Evolutionary conservation across 2,113 vertebrate species (phyloP).

Genomic region (Austrofundulus limnaeus): DNA sequence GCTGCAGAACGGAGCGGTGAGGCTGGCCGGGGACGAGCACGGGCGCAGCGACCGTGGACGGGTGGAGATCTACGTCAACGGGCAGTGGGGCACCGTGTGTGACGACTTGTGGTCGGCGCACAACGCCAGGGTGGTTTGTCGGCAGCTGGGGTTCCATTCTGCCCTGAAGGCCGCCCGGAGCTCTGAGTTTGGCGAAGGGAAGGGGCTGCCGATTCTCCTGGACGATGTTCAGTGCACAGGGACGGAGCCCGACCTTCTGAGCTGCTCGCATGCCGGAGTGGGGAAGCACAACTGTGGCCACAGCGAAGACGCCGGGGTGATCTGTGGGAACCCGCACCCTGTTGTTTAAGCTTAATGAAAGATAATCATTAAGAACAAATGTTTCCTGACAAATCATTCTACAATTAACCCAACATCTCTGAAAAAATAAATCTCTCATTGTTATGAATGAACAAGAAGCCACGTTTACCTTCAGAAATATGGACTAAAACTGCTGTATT

Average conservation of each 20-base stretch:
- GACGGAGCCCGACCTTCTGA: conserved; percentile 82
- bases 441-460: no score
- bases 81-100: conserved; percentile 91
- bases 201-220: conserved; percentile 82
- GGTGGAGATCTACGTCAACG: conserved; percentile 84
- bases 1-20: conserved; percentile 73
- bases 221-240: conserved; percentile 88
- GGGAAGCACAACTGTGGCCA: conserved; percentile 88
- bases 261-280: conserved; percentile 81
- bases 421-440: neutral
- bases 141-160: conserved; percentile 85
- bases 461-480: no score
- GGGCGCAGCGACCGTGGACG: conserved; percentile 74
- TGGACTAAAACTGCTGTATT: neutral
- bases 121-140: conserved; percentile 85
- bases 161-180: conserved; percentile 83
- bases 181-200: conserved; percentile 87
- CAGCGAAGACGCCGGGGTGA: conserved; percentile 90
- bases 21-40: conserved; percentile 75
- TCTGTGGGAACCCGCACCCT: conserved; percentile 75
- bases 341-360: conserved; percentile 6
- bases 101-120: conserved; percentile 85
- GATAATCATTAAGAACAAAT: neutral
- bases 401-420: neutral
- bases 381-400: neutral